These are phyloP conservation scores for Taenaris catops DNA, from an alignment of 2,888 invertebrate species.

Conservation along the genomic window DNA sequence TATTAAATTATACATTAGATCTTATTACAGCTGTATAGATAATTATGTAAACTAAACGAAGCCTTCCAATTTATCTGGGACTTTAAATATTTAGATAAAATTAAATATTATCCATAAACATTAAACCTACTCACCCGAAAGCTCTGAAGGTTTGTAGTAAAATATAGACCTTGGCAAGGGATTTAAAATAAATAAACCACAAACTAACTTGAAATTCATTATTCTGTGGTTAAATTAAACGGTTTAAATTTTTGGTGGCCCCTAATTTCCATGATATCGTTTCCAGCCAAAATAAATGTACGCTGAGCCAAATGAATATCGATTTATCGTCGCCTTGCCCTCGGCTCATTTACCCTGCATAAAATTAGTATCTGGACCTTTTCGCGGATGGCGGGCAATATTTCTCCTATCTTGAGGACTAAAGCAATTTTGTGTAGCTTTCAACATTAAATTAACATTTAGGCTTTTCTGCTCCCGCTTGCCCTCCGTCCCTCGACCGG, in stretches of 20 bases:
- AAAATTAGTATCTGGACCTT: slow-evolving; percentile 69
- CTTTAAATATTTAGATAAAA: no score
- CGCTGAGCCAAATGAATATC: slow-evolving; percentile 68
- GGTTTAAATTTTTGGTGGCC: slow-evolving; percentile 29
- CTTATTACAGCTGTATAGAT: no score
- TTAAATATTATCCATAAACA: no score
- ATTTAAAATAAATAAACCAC: slow-evolving; percentile 13
- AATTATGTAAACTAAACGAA: no score
- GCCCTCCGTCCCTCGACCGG: slow-evolving; percentile 58
- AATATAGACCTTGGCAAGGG: slow-evolving; percentile 3
- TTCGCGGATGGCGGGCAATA: slow-evolving; percentile 55
- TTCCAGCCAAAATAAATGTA: slow-evolving; percentile 58
- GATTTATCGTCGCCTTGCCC: slow-evolving; percentile 49
- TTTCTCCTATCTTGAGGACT: slow-evolving; percentile 65
- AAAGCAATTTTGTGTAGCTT: slow-evolving; percentile 69
- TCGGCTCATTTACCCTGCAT: slow-evolving; percentile 69
- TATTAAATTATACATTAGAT: no score
- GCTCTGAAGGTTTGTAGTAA: no score
- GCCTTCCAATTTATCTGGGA: no score
- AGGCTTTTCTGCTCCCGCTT: slow-evolving; percentile 63
- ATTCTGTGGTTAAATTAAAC: slow-evolving; percentile 14
- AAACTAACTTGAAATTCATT: slow-evolving; percentile 6
- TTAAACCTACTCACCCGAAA: no score
- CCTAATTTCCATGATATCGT: slow-evolving; percentile 56
- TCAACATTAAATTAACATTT: slow-evolving; percentile 77